Evolutionary conservation across 1,140 invertebrate species (phyloP).

Genomic region (Hirudo medicinalis): DNA sequence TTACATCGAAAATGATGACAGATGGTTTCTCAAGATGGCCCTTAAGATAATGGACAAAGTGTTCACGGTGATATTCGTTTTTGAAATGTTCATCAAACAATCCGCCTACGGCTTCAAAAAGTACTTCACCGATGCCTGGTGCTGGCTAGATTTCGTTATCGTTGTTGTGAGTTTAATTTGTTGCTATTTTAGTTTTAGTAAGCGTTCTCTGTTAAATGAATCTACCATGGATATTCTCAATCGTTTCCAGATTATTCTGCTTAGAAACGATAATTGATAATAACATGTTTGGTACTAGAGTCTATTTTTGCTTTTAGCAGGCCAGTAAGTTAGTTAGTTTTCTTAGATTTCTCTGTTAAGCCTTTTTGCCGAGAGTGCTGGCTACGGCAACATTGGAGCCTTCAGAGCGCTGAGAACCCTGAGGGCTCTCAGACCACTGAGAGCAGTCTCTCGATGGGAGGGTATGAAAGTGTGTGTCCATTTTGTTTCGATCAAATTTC

Average conservation of each 20-base stretch:
- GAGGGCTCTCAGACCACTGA: constrained; percentile 73
- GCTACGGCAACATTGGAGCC: constrained; percentile 33
- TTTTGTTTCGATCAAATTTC: too few species aligned
- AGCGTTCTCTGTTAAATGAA: too few species aligned
- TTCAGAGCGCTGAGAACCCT: constrained; percentile 79
- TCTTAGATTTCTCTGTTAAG: constrained; percentile 52
- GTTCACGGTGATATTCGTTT: constrained; percentile 89
- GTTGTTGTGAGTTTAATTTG: constrained; percentile 42
- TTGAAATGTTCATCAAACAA: constrained; percentile 96
- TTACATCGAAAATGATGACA: constrained; percentile 63
- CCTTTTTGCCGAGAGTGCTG: constrained; percentile 41
- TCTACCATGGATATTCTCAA: too few species aligned
- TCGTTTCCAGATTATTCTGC: too few species aligned
- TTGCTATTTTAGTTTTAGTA: background rate
- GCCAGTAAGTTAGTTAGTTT: too few species aligned
- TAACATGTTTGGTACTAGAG: background rate
- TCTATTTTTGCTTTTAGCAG: too few species aligned
- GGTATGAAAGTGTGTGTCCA: constrained; percentile 74
- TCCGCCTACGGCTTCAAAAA: constrained; percentile 80
- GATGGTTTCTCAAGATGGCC: constrained; percentile 77
- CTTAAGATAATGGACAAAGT: constrained; percentile 90
- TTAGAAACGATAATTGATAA: background rate
- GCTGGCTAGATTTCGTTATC: constrained; percentile 92
- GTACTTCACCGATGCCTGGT: constrained; percentile 93
- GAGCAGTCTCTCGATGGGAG: constrained; percentile 83